Evolutionary conservation across 2,888 invertebrate genomes (phyloP).

Genomic region (Pollenia griseotomentosa): DNA sequence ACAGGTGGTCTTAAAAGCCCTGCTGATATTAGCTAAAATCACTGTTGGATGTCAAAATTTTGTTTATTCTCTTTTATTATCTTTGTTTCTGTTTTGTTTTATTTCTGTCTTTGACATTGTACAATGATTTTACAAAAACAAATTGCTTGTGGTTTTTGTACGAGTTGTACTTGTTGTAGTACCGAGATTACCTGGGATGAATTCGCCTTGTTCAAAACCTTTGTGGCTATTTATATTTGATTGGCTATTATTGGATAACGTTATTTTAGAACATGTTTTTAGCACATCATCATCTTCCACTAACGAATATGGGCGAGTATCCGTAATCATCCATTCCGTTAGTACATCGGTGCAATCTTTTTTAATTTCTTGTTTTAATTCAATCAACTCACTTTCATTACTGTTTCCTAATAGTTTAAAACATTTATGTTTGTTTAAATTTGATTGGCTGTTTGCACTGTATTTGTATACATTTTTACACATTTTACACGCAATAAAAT

Average conservation of each 20-base stretch:
- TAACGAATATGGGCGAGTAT: conserved; percentile 21
- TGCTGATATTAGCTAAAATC: too few species aligned
- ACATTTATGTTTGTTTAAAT: conserved; percentile 31
- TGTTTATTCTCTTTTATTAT: too few species aligned
- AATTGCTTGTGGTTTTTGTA: too few species aligned
- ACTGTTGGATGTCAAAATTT: too few species aligned
- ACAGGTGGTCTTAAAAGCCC: too few species aligned
- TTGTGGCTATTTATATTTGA: conserved; percentile 40
- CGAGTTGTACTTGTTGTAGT: too few species aligned
- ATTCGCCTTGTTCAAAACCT: too few species aligned
- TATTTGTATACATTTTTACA: conserved; percentile 3
- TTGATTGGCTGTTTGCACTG: conserved; percentile 48
- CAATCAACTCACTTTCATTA: background rate
- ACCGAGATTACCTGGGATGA: too few species aligned
- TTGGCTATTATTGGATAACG: conserved; percentile 34
- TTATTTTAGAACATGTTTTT: background rate
- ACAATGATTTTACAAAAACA: too few species aligned
- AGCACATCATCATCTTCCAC: conserved; percentile 25
- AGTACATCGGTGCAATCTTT: background rate
- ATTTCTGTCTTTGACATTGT: too few species aligned
- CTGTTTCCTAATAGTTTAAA: background rate
- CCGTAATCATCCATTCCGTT: conserved; percentile 20
- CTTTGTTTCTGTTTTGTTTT: too few species aligned
- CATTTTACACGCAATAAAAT: conserved; percentile 53
- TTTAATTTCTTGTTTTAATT: background rate